Conservation (phyloP, 35 echinoderm and acorn worm species). For the Apostichopus japonicus region DNA sequence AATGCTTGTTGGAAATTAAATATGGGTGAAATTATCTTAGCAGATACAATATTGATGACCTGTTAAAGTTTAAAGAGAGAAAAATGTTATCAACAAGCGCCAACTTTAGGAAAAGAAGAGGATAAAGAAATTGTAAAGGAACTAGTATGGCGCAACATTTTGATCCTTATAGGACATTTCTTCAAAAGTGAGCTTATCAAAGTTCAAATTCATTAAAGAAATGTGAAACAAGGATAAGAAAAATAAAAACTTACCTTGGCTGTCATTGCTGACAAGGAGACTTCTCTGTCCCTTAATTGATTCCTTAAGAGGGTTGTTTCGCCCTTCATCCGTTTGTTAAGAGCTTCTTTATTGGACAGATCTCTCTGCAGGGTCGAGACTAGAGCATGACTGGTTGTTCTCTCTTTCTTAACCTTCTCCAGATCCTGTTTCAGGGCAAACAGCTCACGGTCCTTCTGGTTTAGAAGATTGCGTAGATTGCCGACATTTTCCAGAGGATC, state of each 20-base stretch:
- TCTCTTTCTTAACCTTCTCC: conserved; percentile 85
- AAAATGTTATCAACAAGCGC: no score
- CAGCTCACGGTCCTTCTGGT: conserved; percentile 81
- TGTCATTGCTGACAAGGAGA: conserved; percentile 85
- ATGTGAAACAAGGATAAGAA: no score
- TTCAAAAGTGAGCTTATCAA: no score
- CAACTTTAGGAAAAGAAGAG: no score
- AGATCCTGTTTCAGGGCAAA: conserved; percentile 77
- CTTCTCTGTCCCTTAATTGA: conserved; percentile 93
- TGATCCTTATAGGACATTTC: no score
- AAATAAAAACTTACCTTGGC: conserved; percentile 69
- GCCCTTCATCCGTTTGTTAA: conserved; percentile 73
- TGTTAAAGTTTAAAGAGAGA: no score
- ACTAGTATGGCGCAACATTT: no score
- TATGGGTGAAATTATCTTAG: no score
- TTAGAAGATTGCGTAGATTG: conserved; percentile 78
- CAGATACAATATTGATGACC: no score
- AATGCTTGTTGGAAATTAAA: no score
- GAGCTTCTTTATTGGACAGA: conserved; percentile 76
- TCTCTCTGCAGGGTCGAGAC: conserved; percentile 93
- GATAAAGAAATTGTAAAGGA: no score
- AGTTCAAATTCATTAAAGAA: no score
- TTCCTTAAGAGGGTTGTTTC: conserved; percentile 79
- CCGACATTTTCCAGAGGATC: conserved; percentile 93
- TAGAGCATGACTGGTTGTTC: conserved; percentile 65